Conservation (phyloP, 2,797 vertebrate species). For the Urosaurus nigricauda region DNA sequence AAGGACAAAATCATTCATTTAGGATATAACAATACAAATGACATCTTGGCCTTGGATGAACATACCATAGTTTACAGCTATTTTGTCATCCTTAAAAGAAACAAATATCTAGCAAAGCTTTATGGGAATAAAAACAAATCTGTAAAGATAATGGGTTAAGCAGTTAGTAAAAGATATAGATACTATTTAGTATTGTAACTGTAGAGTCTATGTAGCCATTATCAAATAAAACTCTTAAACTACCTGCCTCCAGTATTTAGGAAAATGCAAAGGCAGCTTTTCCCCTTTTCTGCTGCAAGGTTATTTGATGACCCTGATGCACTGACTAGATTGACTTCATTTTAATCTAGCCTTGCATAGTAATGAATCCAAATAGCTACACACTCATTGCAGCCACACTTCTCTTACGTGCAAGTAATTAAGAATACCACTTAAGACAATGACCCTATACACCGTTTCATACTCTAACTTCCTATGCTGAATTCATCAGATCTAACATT, state of each 20-base stretch:
- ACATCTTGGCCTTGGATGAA: background rate
- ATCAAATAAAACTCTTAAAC: background rate
- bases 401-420: conserved; percentile 5
- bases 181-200: background rate
- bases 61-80: conserved; percentile 6
- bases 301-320: conserved; percentile 8
- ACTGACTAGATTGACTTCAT: conserved; percentile 11
- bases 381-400: background rate
- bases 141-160: conserved; percentile 20
- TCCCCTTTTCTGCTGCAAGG: conserved; percentile 3
- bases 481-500: background rate
- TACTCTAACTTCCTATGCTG: background rate
- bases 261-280: conserved; percentile 14
- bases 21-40: background rate
- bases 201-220: conserved; percentile 14
- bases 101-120: background rate
- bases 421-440: conserved; percentile 2
- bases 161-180: background rate
- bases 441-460: background rate
- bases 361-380: conserved; percentile 10
- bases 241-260: background rate
- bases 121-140: background rate
- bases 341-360: conserved; percentile 24
- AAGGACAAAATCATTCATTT: background rate
- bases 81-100: background rate